phyloP scores from a whole-genome alignment of 2,113 vertebrate species.

The Euleptes europaea region DNA sequence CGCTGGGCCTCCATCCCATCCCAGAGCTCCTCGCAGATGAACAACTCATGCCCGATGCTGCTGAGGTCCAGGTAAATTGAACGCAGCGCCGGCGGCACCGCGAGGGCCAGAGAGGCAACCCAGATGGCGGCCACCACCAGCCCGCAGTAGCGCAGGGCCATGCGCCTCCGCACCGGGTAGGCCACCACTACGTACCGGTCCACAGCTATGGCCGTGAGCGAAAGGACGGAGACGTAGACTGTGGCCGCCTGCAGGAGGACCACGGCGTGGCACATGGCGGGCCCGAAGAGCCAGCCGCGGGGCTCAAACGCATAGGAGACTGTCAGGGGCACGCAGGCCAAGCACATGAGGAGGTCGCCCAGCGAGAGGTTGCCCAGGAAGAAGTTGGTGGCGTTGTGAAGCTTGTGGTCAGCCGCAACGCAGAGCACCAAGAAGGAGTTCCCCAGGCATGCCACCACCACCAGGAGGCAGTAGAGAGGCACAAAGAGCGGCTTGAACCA shows the following conservation, averaged over 20 bases:
- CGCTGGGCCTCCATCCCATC: conserved; percentile 64
- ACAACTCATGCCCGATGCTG: conserved; percentile 70
- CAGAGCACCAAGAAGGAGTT: conserved; percentile 77
- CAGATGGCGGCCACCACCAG: conserved; percentile 71
- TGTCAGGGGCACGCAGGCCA: conserved; percentile 79
- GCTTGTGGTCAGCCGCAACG: conserved; percentile 76
- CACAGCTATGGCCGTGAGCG: conserved; percentile 80
- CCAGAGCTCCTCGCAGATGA: conserved; percentile 83
- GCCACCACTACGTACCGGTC: conserved; percentile 80
- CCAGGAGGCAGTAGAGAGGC: conserved; percentile 76
- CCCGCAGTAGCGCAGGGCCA: conserved; percentile 70
- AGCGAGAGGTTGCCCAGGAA: conserved; percentile 81
- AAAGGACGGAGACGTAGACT: conserved; percentile 78
- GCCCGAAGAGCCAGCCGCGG: conserved; percentile 78
- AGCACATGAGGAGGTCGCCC: conserved; percentile 80
- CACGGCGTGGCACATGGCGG: conserved; percentile 76
- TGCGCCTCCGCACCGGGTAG: conserved; percentile 74
- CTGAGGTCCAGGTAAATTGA: conserved; percentile 74
- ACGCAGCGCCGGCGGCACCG: conserved; percentile 72
- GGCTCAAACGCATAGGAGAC: conserved; percentile 78
- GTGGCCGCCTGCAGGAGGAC: conserved; percentile 77
- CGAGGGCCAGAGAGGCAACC: conserved; percentile 74
- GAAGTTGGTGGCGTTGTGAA: conserved; percentile 82
- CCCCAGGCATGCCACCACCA: conserved; percentile 76
- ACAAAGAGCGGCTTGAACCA: conserved; percentile 76